A percentile compares a stretch with the other conserved stretches of the same genome.
Evolutionary conservation across 2,797 vertebrate genomes (phyloP).

Genomic region (Nannoperca australis): DNA sequence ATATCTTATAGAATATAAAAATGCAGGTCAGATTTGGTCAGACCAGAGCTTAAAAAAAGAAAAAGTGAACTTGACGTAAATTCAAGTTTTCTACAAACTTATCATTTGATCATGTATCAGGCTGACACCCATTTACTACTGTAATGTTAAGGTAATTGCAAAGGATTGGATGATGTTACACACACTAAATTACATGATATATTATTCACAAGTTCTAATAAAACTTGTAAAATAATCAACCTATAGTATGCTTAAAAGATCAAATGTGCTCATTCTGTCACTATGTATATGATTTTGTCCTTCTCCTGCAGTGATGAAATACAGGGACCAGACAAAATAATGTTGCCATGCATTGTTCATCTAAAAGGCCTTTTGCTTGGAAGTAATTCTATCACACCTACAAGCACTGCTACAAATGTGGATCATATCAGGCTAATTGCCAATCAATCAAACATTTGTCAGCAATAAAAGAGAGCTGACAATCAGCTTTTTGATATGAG

Average conservation of each 20-base stretch:
- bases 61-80: neutral
- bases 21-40: conserved; percentile 4
- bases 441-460: conserved; percentile 36
- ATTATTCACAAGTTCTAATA: conserved; percentile 8
- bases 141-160: conserved; percentile 16
- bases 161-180: conserved; percentile 5
- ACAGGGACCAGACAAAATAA: conserved; percentile 25
- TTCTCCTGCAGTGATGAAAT: conserved; percentile 20
- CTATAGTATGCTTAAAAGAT: conserved; percentile 17
- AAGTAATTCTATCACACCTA: conserved; percentile 25
- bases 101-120: conserved; percentile 2
- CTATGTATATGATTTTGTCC: conserved; percentile 22
- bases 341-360: conserved; percentile 31
- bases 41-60: neutral
- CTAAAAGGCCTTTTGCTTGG: conserved; percentile 31
- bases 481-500: conserved; percentile 24
- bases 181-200: neutral
- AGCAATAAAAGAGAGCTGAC: conserved; percentile 31
- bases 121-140: neutral
- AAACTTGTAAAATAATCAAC: conserved; percentile 5
- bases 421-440: conserved; percentile 27
- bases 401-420: conserved; percentile 30
- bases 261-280: conserved; percentile 37
- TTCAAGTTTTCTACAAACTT: neutral
- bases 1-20: neutral